Conservation (phyloP, 1,140 invertebrate species). For the Drosophila lini region DNA sequence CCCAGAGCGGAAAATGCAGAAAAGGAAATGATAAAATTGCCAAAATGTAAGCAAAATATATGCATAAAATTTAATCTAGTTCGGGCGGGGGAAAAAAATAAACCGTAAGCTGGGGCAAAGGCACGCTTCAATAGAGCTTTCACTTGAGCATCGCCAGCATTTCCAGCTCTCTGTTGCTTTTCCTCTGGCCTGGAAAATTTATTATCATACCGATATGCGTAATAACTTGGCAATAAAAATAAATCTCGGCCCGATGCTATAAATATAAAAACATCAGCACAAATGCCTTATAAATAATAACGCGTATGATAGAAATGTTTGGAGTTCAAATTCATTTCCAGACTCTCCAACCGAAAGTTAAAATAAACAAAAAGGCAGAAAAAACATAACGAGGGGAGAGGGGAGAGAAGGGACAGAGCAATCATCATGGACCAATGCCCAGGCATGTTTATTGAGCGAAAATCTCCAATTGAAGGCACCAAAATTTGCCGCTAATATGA, state of each 20-base stretch:
- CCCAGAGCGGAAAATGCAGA: conserved; percentile 40
- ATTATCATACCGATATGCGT: conserved; percentile 83
- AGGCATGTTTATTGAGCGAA: conserved; percentile 51
- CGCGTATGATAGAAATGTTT: conserved; percentile 51
- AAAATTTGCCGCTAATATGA: conserved; percentile 81
- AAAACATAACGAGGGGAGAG: conserved; percentile 1
- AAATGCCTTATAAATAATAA: conserved; percentile 83
- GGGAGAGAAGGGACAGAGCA: conserved; percentile 28
- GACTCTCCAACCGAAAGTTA: conserved; percentile 40
- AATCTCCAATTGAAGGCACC: conserved; percentile 42
- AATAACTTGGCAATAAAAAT: conserved; percentile 84
- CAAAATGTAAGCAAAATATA: conserved; percentile 63
- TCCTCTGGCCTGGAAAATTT: conserved; percentile 63
- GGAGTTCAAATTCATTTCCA: conserved; percentile 77
- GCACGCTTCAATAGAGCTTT: conserved; percentile 53
- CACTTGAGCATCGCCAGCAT: conserved; percentile 46
- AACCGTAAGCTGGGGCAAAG: conserved; percentile 16
- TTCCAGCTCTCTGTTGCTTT: conserved; percentile 55
- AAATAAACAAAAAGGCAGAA: conserved; percentile 55
- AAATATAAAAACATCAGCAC: conserved; percentile 82
- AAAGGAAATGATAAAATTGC: conserved; percentile 54
- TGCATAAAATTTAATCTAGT: conserved; percentile 77
- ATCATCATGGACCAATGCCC: conserved; percentile 72
- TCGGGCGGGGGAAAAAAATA: conserved; percentile 17
- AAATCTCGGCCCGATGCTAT: conserved; percentile 78